Conservation (phyloP, 2,888 invertebrate species). For the Drosophila flavopinicola region DNA sequence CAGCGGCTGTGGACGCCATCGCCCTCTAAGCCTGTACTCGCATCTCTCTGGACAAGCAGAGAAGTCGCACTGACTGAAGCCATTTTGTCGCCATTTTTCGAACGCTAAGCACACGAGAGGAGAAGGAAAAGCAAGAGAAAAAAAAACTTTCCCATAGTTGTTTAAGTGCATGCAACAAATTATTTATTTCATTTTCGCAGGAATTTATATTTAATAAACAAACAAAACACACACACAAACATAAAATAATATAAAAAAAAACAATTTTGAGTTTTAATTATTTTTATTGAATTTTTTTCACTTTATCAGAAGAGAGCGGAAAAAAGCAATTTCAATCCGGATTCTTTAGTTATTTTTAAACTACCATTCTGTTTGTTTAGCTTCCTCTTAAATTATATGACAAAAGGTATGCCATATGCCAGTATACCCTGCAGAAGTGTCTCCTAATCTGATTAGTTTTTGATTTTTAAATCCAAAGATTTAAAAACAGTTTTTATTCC, state of each 20-base stretch:
- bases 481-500: too few relatives aligned
- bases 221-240: conserved; percentile 14
- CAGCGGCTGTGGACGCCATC: conserved; percentile 22
- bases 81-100: conserved; percentile 68
- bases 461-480: too few relatives aligned
- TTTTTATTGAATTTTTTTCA: background rate
- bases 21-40: conserved; percentile 44
- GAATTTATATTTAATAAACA: conserved; percentile 62
- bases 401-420: too few relatives aligned
- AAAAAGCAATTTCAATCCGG: background rate
- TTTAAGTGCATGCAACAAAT: conserved; percentile 75
- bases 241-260: conserved; percentile 17
- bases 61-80: conserved; percentile 69
- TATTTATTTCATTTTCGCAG: conserved; percentile 78
- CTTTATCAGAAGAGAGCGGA: background rate
- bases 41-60: conserved; percentile 23
- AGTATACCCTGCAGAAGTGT: too few relatives aligned
- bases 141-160: conserved; percentile 58
- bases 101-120: conserved; percentile 18
- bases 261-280: background rate
- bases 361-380: too few relatives aligned
- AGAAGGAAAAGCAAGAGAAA: background rate
- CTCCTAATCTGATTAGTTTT: too few relatives aligned
- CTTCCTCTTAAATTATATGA: too few relatives aligned
- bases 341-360: too few relatives aligned